Conservation (phyloP, 1,140 invertebrate genomes). For the Caerostris extrusa region DNA sequence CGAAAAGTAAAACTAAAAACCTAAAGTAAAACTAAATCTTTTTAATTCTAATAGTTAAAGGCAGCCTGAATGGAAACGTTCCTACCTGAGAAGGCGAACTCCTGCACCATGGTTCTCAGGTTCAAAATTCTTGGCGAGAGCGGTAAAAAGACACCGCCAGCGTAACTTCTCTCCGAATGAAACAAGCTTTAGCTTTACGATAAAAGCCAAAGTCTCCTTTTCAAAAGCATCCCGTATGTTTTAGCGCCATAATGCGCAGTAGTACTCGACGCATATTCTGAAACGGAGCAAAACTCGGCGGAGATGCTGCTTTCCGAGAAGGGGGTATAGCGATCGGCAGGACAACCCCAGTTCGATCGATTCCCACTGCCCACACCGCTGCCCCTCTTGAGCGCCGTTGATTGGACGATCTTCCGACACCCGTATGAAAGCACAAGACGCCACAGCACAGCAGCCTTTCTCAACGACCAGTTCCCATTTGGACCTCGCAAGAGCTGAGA, state of each 20-base stretch:
- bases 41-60: neutral
- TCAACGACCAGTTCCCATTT: constrained; percentile 65
- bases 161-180: constrained; percentile 51
- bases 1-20: neutral
- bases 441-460: constrained; percentile 37
- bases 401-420: constrained; percentile 68
- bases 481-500: constrained; percentile 63
- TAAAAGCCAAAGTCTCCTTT: constrained; percentile 76
- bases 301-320: constrained; percentile 62
- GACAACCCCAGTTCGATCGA: constrained; percentile 72
- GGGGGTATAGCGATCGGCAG: constrained; percentile 73
- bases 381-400: constrained; percentile 47
- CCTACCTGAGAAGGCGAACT: neutral
- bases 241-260: constrained; percentile 77
- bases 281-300: constrained; percentile 75
- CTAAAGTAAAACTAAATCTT: no score
- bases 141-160: constrained; percentile 50
- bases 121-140: neutral
- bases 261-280: constrained; percentile 70
- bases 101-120: neutral
- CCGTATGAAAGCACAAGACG: constrained; percentile 74
- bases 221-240: constrained; percentile 75
- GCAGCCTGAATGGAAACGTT: neutral
- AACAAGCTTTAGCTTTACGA: constrained; percentile 74
- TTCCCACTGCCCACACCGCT: constrained; percentile 54